Evolutionary conservation across 2,113 vertebrate genomes (phyloP), one percentile per base, ranked within the genome.

Genomic region (Chaetura pelagica): DNA sequence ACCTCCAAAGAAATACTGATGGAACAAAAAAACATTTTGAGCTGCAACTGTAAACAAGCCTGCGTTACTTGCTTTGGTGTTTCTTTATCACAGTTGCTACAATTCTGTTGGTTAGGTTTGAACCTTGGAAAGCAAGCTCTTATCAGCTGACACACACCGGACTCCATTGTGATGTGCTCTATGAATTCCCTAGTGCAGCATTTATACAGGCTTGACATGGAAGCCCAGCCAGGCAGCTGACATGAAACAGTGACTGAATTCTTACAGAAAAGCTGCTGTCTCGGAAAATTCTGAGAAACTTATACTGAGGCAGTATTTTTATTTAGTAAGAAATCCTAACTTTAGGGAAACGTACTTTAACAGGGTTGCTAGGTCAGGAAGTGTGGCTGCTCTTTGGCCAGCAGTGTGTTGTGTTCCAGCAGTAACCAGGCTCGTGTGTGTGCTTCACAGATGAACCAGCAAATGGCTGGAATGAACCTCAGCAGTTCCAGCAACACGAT

Each of bases 381-480:
- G 42, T 7, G 7, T 4, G 44, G 8, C 35, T 67, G 44, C 26
- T 62, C 73, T 64, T 3, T 30, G 62, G 51, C 74, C 29, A 12
- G 49, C 29, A 7, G 59, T 0, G 0, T 9, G 71, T 12, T 44
- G 29, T 38, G 22, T 51, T 64, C 19, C 11, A 20, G 55, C 54
- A 23, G 12, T 97, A 89, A 97, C 67, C 10, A 9, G 61, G 72
- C 58, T 59, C 0, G 1, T 92, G 15, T 95, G 13, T 98, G 22
- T 91, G 77, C 91, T 96, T 89, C 87, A 34, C 98, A 99, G 99
- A 98, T 99, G 98, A 99, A 98, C 96, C 99, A 99, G 97, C 99
- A 99, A 92, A 99, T 99, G 99, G 98, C 99, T 26, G 98, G 98
- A 64, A 98, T 99, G 98, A 98, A 97, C 22, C 92, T 99, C 93